Evolutionary conservation across 2,797 vertebrate species (phyloP).

Genomic region (Neoniphon sammara): DNA sequence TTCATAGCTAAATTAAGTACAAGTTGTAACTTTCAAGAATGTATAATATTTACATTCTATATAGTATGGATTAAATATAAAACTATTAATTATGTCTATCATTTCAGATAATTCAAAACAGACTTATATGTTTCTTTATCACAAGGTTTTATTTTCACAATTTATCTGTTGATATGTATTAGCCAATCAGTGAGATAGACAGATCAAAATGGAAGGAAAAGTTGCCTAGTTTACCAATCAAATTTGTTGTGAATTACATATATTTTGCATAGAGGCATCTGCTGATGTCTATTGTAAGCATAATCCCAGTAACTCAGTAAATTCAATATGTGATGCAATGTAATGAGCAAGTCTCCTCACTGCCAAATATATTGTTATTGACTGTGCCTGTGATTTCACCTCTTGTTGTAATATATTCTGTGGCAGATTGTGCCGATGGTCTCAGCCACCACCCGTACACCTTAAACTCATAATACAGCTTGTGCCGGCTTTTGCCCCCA

Average conservation of each 20-base stretch:
- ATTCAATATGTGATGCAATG: conserved; percentile 15
- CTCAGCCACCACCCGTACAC: conserved; percentile 28
- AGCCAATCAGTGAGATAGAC: conserved; percentile 20
- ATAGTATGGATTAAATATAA: conserved; percentile 13
- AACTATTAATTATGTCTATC: not conserved
- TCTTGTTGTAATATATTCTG: not conserved
- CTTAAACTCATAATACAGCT: conserved; percentile 17
- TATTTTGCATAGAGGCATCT: conserved; percentile 33
- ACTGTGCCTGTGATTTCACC: conserved; percentile 41
- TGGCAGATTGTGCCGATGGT: conserved; percentile 30
- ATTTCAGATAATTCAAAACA: conserved; percentile 5
- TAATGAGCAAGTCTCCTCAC: conserved; percentile 45
- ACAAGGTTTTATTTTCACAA: conserved; percentile 33
- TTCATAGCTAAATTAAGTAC: conserved; percentile 18
- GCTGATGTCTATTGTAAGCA: conserved; percentile 26
- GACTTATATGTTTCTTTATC: not conserved
- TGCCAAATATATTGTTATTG: conserved; percentile 56
- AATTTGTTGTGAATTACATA: conserved; percentile 6
- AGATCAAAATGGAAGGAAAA: not conserved
- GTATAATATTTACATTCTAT: conserved; percentile 4
- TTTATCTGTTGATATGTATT: conserved; percentile 12
- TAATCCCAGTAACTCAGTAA: conserved; percentile 29
- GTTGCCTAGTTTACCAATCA: conserved; percentile 10
- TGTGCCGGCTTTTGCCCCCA: not conserved
- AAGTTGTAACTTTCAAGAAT: conserved; percentile 27